Percentiles rank a stretch among this genome's conserved stretches.
Evolutionary conservation across 2,113 vertebrate genomes (phyloP).

Genomic region (Melierax canorus): DNA sequence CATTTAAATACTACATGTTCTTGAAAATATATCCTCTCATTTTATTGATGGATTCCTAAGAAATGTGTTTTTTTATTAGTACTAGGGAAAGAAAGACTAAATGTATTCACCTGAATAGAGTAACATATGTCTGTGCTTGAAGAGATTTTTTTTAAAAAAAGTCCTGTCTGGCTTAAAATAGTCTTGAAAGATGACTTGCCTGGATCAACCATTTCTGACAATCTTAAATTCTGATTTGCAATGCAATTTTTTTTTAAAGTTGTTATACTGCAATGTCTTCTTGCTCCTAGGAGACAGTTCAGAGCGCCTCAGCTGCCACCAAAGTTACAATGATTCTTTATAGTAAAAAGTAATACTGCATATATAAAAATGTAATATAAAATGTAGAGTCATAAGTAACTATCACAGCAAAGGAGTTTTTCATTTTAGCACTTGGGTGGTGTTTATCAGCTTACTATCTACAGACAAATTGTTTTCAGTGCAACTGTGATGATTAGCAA

Average conservation of each 20-base stretch:
- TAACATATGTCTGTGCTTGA: not conserved
- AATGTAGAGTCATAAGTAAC: slow-evolving; percentile 53
- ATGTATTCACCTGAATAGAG: not conserved
- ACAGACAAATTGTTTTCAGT: slow-evolving; percentile 56
- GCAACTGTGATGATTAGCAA: slow-evolving; percentile 50
- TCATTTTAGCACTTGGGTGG: slow-evolving; percentile 53
- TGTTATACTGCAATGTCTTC: slow-evolving; percentile 59
- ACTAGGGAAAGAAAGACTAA: not conserved
- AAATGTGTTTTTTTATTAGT: not conserved
- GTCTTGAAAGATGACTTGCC: not conserved
- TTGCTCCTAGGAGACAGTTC: slow-evolving; percentile 63
- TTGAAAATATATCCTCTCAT: not conserved
- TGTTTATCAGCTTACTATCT: slow-evolving; percentile 67
- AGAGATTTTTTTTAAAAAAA: not conserved
- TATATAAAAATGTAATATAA: slow-evolving; percentile 66
- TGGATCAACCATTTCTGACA: slow-evolving; percentile 8
- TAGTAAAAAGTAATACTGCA: slow-evolving; percentile 64
- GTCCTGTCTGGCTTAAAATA: slow-evolving; percentile 23
- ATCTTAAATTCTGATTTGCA: slow-evolving; percentile 44
- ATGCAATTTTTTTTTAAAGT: slow-evolving; percentile 38
- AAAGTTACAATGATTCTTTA: slow-evolving; percentile 53
- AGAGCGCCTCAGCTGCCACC: slow-evolving; percentile 56
- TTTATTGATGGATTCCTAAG: not conserved
- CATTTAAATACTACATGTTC: not conserved
- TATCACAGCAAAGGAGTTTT: slow-evolving; percentile 58